phyloP scores from a whole-genome alignment of 2,113 vertebrate species.

The Emydocephalus ijimae region DNA sequence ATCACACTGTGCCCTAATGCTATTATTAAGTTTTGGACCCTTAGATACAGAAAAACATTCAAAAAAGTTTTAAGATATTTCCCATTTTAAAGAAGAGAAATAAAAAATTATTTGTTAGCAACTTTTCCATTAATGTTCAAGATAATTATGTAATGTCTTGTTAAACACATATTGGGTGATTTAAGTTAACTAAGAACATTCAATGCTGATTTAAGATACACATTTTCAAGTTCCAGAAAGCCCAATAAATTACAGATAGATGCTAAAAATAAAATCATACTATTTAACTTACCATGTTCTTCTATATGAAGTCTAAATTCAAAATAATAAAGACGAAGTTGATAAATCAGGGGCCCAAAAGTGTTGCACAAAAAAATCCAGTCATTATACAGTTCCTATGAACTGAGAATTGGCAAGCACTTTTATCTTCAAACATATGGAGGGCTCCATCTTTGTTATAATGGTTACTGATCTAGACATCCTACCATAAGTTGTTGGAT shows the following conservation, averaged over 20 bases:
- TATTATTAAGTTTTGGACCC: slow-evolving; percentile 26
- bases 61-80: not conserved
- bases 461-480: slow-evolving; percentile 62
- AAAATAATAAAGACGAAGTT: not conserved
- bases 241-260: not conserved
- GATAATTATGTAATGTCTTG: not conserved
- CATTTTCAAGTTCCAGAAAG: not conserved
- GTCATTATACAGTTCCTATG: not conserved
- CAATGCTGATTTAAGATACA: not conserved
- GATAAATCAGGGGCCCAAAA: not conserved
- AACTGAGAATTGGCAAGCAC: slow-evolving; percentile 44
- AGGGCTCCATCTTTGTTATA: slow-evolving; percentile 42
- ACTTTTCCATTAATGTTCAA: not conserved
- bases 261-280: not conserved
- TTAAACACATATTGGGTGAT: not conserved
- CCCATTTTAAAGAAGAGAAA: not conserved
- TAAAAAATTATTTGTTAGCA: not conserved
- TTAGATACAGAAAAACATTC: not conserved
- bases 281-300: not conserved
- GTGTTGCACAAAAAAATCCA: not conserved
- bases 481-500: not conserved
- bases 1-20: slow-evolving; percentile 16
- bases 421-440: slow-evolving; percentile 35
- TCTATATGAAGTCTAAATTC: not conserved
- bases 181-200: not conserved